Percentiles rank a stretch among this genome's conserved stretches.
These are phyloP conservation scores for Phylloscopus whistleri DNA, from an alignment of 2,113 vertebrate genomes.

Conservation along the genomic window DNA sequence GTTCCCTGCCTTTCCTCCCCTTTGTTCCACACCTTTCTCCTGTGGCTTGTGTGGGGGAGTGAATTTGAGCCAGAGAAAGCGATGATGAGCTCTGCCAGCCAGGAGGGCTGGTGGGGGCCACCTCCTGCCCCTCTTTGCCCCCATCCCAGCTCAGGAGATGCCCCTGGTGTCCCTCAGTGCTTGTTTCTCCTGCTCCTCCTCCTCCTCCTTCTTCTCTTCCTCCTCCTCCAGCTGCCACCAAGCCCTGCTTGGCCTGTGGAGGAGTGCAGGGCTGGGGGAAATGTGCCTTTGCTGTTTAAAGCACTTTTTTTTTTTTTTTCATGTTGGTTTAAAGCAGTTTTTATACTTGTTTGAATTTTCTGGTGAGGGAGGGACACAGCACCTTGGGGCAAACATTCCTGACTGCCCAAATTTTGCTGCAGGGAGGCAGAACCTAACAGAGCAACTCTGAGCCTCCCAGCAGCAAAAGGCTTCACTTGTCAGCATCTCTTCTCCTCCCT, in stretches of 20 bases:
- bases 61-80: neutral
- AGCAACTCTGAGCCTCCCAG: neutral
- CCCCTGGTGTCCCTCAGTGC: neutral
- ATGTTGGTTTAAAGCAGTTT: neutral
- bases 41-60: rapidly evolving
- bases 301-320: neutral
- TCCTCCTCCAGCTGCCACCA: neutral
- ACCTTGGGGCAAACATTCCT: neutral
- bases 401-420: neutral
- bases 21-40: neutral
- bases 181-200: neutral
- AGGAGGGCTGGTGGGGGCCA: neutral
- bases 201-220: neutral
- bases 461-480: neutral
- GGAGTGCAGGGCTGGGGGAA: neutral
- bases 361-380: neutral
- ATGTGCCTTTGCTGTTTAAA: neutral
- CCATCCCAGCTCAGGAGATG: neutral
- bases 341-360: neutral
- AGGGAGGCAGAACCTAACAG: neutral
- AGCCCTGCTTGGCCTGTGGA: neutral
- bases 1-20: neutral
- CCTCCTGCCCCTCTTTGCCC: neutral
- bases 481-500: neutral
- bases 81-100: rapidly evolving